phyloP scores from a whole-genome alignment of 2,888 invertebrate genomes.

The Neocrepidodera transversa region DNA sequence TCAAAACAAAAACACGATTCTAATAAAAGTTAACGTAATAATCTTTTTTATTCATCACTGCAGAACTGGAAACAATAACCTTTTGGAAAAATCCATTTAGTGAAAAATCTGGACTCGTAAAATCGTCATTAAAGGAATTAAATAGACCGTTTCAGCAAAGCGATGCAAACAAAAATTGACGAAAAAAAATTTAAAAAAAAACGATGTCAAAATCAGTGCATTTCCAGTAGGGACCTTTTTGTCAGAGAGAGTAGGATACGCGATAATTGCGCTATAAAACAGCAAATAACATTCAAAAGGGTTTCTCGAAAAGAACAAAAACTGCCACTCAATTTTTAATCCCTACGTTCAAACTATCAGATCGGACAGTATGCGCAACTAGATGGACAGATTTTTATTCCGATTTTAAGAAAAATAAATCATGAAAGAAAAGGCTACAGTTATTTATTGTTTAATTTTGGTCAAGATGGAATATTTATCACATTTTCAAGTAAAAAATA shows the following conservation, averaged over 20 bases:
- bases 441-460: too few relatives aligned
- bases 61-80: neutral
- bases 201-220: constrained; percentile 22
- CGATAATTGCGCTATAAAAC: constrained; percentile 30
- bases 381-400: neutral
- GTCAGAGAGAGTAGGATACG: constrained; percentile 20
- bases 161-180: constrained; percentile 32
- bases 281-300: constrained; percentile 22
- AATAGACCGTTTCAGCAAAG: constrained; percentile 1
- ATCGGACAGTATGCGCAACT: too few relatives aligned
- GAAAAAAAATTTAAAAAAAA: constrained; percentile 32
- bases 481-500: too few relatives aligned
- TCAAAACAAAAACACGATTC: too few relatives aligned
- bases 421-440: too few relatives aligned
- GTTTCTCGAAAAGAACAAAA: constrained; percentile 46
- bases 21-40: neutral
- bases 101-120: constrained; percentile 7
- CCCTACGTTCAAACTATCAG: constrained; percentile 36
- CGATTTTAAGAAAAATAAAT: too few relatives aligned
- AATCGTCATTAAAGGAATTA: constrained; percentile 11
- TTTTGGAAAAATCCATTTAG: neutral
- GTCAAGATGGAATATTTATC: too few relatives aligned
- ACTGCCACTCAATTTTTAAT: constrained; percentile 53
- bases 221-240: constrained; percentile 11
- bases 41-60: neutral